Evolutionary conservation across 2,888 invertebrate species (phyloP), one percentile per base, ranked within the genome.

Genomic region (Cotesia congregata): DNA sequence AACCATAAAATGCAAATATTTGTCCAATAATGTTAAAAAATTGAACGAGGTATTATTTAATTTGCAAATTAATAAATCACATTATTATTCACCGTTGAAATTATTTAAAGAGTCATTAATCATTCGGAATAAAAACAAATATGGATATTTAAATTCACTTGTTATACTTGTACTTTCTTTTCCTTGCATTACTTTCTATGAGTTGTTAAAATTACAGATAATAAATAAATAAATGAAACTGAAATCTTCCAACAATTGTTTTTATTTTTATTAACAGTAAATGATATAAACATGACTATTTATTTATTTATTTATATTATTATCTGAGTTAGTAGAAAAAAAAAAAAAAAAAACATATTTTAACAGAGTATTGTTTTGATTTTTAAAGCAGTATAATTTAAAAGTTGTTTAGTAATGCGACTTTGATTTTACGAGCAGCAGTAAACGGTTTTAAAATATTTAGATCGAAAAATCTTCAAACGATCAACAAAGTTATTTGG

Each of bases 391-490:
- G 12, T 50, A 3, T 50, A 50, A 50, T 50, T 50, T 50, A 50
- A 50, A 50, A 50, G 50, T 50, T 50, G 50, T 65, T 59, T 6
- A 59, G 67, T 67, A 78, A 69, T 74, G 76, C 77, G 76, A 72
- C 50, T 67, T 50, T 75, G 67, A 67, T 74, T 77, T 79, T 77
- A 79, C 79, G 75, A 79, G 75, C 79, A 75, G 71, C 67, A 74
- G 71, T 77, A 79, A 77, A 77, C 74, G 67, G 50, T 64, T 73
- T 72, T 74, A 79, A 79, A 79, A 77, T 65, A 65, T 79, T 65
- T 77, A 77, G 79, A 79, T 79, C 79, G 73, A 79, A 75, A 77
- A 77, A 74, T 77, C 67, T 67, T 50, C 70, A 30, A 73, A 67
- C 69, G 73, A 79, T 77, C 77, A 72, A 67, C 68, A 61, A 12